These are phyloP conservation scores for Anarrhichthys ocellatus DNA, from an alignment of 2,113 vertebrate genomes.

Conservation along the genomic window DNA sequence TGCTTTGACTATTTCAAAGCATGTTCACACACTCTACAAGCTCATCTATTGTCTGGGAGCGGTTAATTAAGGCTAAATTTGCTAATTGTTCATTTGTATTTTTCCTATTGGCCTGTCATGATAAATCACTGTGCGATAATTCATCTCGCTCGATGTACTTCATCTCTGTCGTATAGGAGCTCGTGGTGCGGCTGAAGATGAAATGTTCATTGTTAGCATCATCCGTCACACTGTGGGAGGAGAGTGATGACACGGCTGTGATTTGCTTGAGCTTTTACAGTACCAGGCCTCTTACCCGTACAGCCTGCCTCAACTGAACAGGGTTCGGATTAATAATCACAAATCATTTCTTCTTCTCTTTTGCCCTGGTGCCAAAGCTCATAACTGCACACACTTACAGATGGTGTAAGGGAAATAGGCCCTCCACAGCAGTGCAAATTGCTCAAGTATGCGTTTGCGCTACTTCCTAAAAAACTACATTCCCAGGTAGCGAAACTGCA, in stretches of 20 bases:
- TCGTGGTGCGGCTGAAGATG: slow-evolving; percentile 71
- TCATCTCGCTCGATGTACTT: slow-evolving; percentile 69
- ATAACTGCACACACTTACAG: background rate
- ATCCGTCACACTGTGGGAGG: slow-evolving; percentile 80
- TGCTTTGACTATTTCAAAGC: slow-evolving; percentile 60
- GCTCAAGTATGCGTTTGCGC: no score
- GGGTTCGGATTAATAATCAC: slow-evolving; percentile 33
- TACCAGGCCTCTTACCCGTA: background rate
- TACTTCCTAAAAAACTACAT: no score
- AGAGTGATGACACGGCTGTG: slow-evolving; percentile 73
- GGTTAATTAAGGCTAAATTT: slow-evolving; percentile 79
- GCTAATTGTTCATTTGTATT: slow-evolving; percentile 84
- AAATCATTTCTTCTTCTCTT: slow-evolving; percentile 1
- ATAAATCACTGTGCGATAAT: slow-evolving; percentile 77
- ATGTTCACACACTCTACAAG: slow-evolving; percentile 72
- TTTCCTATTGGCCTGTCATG: slow-evolving; percentile 77
- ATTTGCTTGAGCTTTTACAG: slow-evolving; percentile 59
- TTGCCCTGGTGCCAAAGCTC: background rate
- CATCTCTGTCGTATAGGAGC: slow-evolving; percentile 76
- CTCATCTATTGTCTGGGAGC: slow-evolving; percentile 73
- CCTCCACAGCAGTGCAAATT: background rate
- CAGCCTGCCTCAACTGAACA: background rate
- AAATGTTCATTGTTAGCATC: slow-evolving; percentile 79
- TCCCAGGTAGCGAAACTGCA: background rate
- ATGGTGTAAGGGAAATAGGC: background rate